Conservation (phyloP, 2,888 invertebrate species). For the Pseudoips prasinana region DNA sequence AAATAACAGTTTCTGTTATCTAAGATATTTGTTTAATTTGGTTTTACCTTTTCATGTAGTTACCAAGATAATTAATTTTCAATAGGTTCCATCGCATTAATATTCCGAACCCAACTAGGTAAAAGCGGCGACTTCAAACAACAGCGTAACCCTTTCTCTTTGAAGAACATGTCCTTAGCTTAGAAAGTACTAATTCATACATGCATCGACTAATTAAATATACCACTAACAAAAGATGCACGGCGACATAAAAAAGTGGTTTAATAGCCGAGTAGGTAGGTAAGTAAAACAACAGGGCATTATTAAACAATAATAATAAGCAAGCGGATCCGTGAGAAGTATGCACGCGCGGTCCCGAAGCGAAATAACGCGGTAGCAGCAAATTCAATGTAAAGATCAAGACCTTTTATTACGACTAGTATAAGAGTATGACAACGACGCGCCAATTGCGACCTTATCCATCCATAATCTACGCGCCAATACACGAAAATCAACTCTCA, state of each 20-base stretch:
- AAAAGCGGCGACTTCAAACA: slow-evolving; percentile 1
- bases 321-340: slow-evolving; percentile 58
- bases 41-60: too few relatives aligned
- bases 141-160: slow-evolving; percentile 5
- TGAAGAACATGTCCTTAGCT: slow-evolving; percentile 2
- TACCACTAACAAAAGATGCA: slow-evolving; percentile 28
- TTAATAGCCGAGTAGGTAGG: slow-evolving; percentile 38
- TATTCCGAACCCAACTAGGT: too few relatives aligned
- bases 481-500: slow-evolving; percentile 46
- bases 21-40: too few relatives aligned
- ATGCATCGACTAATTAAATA: slow-evolving; percentile 17
- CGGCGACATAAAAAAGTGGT: slow-evolving; percentile 34
- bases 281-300: slow-evolving; percentile 39
- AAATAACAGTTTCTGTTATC: too few relatives aligned
- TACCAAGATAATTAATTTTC: too few relatives aligned
- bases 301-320: slow-evolving; percentile 53
- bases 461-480: slow-evolving; percentile 29
- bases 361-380: slow-evolving; percentile 52
- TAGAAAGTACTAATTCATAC: slow-evolving; percentile 17
- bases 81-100: too few relatives aligned
- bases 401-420: slow-evolving; percentile 58
- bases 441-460: slow-evolving; percentile 50
- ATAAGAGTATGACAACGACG: slow-evolving; percentile 63
- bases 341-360: slow-evolving; percentile 54
- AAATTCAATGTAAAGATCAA: slow-evolving; percentile 78